Conservation (phyloP, 2,888 invertebrate genomes). For the Halictus ligatus region DNA sequence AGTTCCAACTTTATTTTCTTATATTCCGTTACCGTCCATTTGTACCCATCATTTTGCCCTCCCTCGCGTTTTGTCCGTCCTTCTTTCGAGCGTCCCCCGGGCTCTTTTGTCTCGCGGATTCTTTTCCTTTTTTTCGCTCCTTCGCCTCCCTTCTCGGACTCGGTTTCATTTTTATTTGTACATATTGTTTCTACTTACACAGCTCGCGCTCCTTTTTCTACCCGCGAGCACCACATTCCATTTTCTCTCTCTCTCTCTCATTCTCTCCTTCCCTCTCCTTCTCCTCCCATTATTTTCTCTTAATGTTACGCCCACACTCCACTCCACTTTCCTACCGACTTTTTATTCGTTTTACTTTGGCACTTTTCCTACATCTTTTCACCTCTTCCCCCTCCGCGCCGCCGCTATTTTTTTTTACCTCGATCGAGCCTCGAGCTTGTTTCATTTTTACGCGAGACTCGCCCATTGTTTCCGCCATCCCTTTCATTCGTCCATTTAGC, state of each 20-base stretch:
- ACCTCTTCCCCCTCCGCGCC: not conserved
- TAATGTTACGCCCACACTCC: slow-evolving; percentile 8
- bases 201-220: not conserved
- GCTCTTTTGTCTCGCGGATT: not conserved
- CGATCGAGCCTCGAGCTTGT: slow-evolving; percentile 4
- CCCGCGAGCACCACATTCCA: not conserved
- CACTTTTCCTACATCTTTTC: slow-evolving; percentile 11
- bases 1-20: not conserved
- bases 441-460: not conserved
- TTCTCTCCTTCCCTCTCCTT: not conserved
- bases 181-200: not conserved
- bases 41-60: not conserved
- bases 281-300: not conserved
- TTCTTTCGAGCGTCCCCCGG: not conserved
- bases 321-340: slow-evolving; percentile 9
- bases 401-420: not conserved
- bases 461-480: slow-evolving; percentile 25
- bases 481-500: slow-evolving; percentile 14
- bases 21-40: not conserved
- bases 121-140: not conserved
- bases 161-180: slow-evolving; percentile 16
- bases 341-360: slow-evolving; percentile 24
- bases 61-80: not conserved
- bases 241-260: not conserved
- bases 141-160: slow-evolving; percentile 11